Conservation (phyloP, 1,140 invertebrate genomes). For the Triops longicaudatus region DNA sequence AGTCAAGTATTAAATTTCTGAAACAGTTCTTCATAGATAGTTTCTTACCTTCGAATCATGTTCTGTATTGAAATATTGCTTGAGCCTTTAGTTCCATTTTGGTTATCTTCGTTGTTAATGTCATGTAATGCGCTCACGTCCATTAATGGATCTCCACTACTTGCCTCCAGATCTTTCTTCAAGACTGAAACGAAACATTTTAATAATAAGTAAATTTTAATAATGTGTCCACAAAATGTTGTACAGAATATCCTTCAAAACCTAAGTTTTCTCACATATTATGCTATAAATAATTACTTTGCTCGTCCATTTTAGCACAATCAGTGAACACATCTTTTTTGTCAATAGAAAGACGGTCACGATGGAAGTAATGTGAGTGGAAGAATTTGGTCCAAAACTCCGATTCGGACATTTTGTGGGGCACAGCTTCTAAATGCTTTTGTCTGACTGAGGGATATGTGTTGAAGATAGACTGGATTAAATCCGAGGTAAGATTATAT, state of each 20-base stretch:
- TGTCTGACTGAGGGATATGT: constrained; percentile 97
- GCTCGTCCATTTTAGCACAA: constrained; percentile 92
- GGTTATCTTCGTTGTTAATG: constrained; percentile 54
- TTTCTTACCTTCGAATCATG: constrained; percentile 69
- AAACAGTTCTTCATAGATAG: neutral
- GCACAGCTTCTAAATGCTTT: constrained; percentile 95
- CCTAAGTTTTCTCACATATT: neutral
- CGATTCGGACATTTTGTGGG: constrained; percentile 84
- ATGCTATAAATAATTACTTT: constrained; percentile 42
- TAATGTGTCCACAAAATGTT: neutral
- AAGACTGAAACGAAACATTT: constrained; percentile 46
- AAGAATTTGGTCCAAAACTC: constrained; percentile 99
- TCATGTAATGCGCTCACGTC: constrained; percentile 73
- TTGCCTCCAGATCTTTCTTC: constrained; percentile 64
- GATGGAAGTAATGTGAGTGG: constrained; percentile 99
- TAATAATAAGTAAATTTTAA: constrained; percentile 16
- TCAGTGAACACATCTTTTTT: constrained; percentile 92
- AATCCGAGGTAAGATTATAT: constrained; percentile 94
- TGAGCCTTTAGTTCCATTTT: constrained; percentile 30
- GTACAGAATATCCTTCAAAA: neutral
- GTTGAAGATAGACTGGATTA: constrained; percentile 97
- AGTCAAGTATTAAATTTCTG: constrained; percentile 23
- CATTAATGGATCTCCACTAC: constrained; percentile 66
- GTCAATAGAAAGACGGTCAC: constrained; percentile 79
- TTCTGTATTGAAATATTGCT: constrained; percentile 61